Evolutionary conservation across 2,113 vertebrate species (phyloP).

Genomic region (Ptychochromis oligacanthus): DNA sequence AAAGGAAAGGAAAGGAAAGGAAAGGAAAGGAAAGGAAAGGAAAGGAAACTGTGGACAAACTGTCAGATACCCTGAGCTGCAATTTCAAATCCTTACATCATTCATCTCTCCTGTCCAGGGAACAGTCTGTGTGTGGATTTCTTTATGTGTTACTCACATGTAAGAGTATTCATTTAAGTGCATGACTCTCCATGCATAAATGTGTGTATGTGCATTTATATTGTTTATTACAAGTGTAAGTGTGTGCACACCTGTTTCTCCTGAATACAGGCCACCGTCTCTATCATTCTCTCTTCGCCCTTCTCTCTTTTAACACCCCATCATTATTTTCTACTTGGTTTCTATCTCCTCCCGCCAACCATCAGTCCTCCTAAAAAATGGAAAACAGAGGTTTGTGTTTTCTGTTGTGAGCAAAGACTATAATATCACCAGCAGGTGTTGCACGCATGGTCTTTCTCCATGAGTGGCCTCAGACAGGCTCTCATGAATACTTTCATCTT

Average conservation of each 20-base stretch:
- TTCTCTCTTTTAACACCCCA: neutral
- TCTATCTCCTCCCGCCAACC: neutral
- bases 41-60: conserved; percentile 8
- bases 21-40: neutral
- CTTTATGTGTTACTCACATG: neutral
- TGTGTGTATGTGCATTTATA: neutral
- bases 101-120: conserved; percentile 55
- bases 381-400: conserved; percentile 1
- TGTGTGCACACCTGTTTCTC: conserved; percentile 25
- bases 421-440: conserved; percentile 5
- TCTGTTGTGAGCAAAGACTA: conserved; percentile 4
- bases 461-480: neutral
- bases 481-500: neutral
- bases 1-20: neutral
- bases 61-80: conserved; percentile 40
- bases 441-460: neutral
- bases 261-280: neutral
- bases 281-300: neutral
- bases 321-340: conserved; percentile 26
- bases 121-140: neutral
- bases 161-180: conserved; percentile 1
- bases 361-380: neutral
- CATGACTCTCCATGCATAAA: neutral
- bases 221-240: conserved; percentile 34
- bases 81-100: conserved; percentile 75